phyloP scores from a whole-genome alignment of 2,113 vertebrate genomes.

The Poeciliopsis retropinna region DNA sequence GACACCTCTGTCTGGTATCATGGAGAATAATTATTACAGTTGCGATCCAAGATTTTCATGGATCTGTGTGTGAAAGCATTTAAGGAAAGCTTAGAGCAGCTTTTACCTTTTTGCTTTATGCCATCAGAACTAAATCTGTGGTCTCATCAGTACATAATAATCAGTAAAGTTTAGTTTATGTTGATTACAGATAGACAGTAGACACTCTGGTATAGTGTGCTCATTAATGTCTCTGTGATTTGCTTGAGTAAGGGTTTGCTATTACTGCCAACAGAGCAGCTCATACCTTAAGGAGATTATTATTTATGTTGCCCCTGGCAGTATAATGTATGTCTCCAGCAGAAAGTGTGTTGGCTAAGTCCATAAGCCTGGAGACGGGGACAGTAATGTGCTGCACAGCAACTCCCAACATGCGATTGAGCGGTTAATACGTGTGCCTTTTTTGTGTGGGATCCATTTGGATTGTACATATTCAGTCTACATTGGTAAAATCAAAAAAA shows the following conservation, averaged over 20 bases:
- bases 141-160: neutral
- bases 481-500: too few relatives aligned
- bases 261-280: constrained; percentile 36
- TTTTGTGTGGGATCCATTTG: too few relatives aligned
- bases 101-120: neutral
- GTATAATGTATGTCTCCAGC: constrained; percentile 50
- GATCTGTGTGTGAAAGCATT: neutral
- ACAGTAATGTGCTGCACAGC: constrained; percentile 20
- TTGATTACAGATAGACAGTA: neutral
- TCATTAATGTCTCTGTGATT: constrained; percentile 14
- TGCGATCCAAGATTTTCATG: neutral
- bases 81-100: too few relatives aligned
- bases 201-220: neutral
- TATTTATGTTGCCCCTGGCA: constrained; percentile 47
- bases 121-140: neutral
- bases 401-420: constrained; percentile 1
- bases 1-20: neutral
- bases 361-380: constrained; percentile 25
- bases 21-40: neutral
- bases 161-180: neutral
- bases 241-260: constrained; percentile 40
- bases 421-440: too few relatives aligned
- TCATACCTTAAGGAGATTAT: constrained; percentile 64
- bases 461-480: too few relatives aligned
- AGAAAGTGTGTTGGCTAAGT: constrained; percentile 45